Evolutionary conservation across 2,113 vertebrate genomes (phyloP).

Genomic region (Litocranius walleri): DNA sequence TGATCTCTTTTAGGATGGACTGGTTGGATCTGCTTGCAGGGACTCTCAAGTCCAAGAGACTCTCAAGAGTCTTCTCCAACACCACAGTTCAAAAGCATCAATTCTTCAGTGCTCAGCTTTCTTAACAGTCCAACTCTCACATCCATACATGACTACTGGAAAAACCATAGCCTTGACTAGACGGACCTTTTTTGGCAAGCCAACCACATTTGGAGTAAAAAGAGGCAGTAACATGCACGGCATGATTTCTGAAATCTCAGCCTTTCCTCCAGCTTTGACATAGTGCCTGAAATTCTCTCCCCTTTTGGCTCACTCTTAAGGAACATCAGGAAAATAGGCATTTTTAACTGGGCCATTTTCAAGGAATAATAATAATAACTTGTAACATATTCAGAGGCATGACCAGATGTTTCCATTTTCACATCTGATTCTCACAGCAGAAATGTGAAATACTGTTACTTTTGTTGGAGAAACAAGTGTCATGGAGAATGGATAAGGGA

Average conservation of each 20-base stretch:
- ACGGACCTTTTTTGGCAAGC: no score
- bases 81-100: no score
- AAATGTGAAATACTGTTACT: not conserved
- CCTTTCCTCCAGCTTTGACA: not conserved
- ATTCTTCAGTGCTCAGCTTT: no score
- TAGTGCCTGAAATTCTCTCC: not conserved
- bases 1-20: no score
- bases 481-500: not conserved
- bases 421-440: not conserved
- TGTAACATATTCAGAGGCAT: not conserved
- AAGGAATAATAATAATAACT: not conserved
- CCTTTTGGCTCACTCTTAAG: not conserved
- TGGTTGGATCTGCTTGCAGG: no score
- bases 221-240: not conserved
- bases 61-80: no score
- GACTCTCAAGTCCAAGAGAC: no score
- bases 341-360: not conserved
- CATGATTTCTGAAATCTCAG: not conserved
- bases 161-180: no score
- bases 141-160: no score
- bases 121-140: no score
- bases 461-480: not conserved
- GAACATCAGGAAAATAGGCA: not conserved
- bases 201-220: not conserved
- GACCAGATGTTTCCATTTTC: not conserved